phyloP scores from a whole-genome alignment of 2,113 vertebrate genomes.

The cattle (Bos taurus) region DNA sequence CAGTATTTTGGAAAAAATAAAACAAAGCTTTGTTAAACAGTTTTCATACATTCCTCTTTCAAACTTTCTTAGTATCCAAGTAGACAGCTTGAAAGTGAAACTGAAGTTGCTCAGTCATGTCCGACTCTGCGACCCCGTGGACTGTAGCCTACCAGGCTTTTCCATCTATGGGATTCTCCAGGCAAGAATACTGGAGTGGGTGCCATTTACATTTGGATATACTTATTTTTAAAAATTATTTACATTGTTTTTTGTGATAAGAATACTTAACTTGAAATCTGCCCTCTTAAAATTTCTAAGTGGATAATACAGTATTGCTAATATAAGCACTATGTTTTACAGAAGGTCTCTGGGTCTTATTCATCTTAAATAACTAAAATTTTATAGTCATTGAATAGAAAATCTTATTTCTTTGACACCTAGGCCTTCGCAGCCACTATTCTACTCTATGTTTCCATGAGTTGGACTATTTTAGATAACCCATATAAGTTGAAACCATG shows the following conservation, averaged over 20 bases:
- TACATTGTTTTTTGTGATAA: not conserved
- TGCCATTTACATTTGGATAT: rapidly evolving
- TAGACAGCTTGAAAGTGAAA: not conserved
- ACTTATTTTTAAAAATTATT: not conserved
- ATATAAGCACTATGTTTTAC: not conserved
- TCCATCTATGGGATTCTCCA: not conserved
- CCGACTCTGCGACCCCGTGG: rapidly evolving
- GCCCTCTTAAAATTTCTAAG: not conserved
- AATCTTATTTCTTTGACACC: not conserved
- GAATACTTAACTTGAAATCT: not conserved
- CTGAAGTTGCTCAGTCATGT: not conserved
- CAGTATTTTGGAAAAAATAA: not conserved
- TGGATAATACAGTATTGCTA: not conserved
- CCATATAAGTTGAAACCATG: not conserved
- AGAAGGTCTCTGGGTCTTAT: not conserved
- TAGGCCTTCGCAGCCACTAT: not conserved
- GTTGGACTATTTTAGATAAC: not conserved
- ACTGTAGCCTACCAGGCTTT: not conserved
- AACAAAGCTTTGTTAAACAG: not conserved
- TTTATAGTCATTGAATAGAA: not conserved
- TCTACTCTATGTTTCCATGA: not conserved
- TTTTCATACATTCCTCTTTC: not conserved
- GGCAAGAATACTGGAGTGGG: not conserved
- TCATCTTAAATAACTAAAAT: not conserved
- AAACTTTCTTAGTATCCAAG: not conserved